phyloP scores from a whole-genome alignment of 2,797 vertebrate genomes.

The Gobionotothen gibberifrons region DNA sequence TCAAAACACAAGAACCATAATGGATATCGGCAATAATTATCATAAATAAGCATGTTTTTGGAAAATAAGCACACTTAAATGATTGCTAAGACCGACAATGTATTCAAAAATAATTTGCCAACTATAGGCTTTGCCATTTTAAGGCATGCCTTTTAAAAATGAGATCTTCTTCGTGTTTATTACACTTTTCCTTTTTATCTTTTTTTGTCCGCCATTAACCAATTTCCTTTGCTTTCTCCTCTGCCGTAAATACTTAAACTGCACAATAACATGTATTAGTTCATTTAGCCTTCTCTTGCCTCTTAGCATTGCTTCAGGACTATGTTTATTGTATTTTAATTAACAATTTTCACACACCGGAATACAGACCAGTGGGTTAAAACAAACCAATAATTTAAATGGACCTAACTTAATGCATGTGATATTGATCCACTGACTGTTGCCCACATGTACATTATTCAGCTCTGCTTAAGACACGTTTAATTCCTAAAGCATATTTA shows the following conservation, averaged over 20 bases:
- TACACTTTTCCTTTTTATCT: not conserved
- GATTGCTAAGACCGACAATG: not conserved
- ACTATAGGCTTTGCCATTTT: not conserved
- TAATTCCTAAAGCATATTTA: conserved; percentile 12
- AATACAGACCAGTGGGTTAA: conserved; percentile 10
- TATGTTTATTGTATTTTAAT: conserved; percentile 11
- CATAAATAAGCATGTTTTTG: not conserved
- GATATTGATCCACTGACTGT: not conserved
- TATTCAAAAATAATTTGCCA: not conserved
- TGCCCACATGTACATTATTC: not conserved
- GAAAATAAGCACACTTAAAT: not conserved
- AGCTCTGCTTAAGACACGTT: not conserved
- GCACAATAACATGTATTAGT: not conserved
- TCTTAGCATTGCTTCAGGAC: not conserved
- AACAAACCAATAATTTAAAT: conserved; percentile 5
- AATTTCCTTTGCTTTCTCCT: not conserved
- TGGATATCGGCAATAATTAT: not conserved
- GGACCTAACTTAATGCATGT: conserved; percentile 3
- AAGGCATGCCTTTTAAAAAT: not conserved
- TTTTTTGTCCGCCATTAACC: not conserved
- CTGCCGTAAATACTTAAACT: not conserved
- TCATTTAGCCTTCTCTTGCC: conserved; percentile 1
- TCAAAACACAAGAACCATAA: not conserved
- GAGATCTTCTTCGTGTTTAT: too few species aligned
- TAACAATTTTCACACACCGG: not conserved